These are phyloP conservation scores for Halocaridina rubra DNA, from an alignment of 2,888 invertebrate genomes.

Conservation along the genomic window DNA sequence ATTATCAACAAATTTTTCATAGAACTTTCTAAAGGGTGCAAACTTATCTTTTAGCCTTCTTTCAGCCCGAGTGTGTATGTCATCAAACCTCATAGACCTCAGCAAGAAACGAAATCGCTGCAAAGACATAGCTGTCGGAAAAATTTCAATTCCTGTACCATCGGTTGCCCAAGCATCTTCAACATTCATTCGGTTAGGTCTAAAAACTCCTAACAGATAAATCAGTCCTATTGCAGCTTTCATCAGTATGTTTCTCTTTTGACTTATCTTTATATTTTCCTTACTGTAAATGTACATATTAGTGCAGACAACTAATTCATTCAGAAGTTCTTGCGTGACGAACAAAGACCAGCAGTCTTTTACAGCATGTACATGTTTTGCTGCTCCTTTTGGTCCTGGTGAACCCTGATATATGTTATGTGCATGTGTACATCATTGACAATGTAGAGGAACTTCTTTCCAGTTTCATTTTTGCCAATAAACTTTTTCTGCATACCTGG, in stretches of 20 bases:
- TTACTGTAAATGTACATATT: constrained; percentile 5
- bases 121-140: not conserved
- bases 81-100: constrained; percentile 10
- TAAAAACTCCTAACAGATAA: constrained; percentile 3
- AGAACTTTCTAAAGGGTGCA: not conserved
- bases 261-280: not conserved
- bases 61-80: not conserved
- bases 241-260: not conserved
- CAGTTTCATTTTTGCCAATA: not conserved
- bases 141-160: not conserved
- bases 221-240: not conserved
- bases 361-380: not conserved
- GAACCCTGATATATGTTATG: constrained; percentile 3
- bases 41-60: constrained; percentile 9
- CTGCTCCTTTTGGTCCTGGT: constrained; percentile 5
- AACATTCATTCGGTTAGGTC: not conserved
- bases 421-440: not conserved
- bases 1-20: not conserved
- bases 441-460: not conserved
- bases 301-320: not conserved
- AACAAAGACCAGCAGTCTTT: not conserved
- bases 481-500: not conserved
- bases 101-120: not conserved
- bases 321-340: not conserved
- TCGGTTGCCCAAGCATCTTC: constrained; percentile 14